These are phyloP conservation scores for Xanthia togata DNA, from an alignment of 2,888 invertebrate species.

Conservation along the genomic window DNA sequence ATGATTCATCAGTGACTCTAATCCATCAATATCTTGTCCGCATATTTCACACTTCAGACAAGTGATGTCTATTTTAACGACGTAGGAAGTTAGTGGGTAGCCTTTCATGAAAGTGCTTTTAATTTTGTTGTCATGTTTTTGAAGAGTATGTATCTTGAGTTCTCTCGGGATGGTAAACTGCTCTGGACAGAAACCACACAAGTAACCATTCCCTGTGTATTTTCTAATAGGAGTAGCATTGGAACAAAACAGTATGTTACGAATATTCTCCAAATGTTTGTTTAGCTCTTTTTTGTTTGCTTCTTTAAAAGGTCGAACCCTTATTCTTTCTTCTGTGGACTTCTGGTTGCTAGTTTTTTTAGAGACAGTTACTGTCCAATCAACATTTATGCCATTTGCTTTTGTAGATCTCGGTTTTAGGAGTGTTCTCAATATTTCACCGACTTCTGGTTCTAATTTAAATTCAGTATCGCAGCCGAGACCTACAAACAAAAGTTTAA, in stretches of 20 bases:
- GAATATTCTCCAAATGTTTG: constrained; percentile 70
- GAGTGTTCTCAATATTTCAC: constrained; percentile 39
- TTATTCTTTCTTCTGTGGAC: constrained; percentile 5
- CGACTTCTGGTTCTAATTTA: constrained; percentile 56
- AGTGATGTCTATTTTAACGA: constrained; percentile 62
- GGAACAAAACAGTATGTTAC: constrained; percentile 72
- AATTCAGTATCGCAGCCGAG: constrained; percentile 60
- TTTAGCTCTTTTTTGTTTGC: constrained; percentile 37
- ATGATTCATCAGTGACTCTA: constrained; percentile 49
- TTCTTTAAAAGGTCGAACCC: background rate
- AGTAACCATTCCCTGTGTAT: constrained; percentile 73
- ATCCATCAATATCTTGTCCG: constrained; percentile 26
- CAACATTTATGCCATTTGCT: constrained; percentile 27
- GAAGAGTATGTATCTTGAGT: constrained; percentile 75
- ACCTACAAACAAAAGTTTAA: constrained; percentile 69
- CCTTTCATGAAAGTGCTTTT: constrained; percentile 71
- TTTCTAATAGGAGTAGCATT: constrained; percentile 80
- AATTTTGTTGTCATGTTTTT: constrained; percentile 66
- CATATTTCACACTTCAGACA: constrained; percentile 53
- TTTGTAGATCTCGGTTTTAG: constrained; percentile 34
- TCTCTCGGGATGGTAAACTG: constrained; percentile 70
- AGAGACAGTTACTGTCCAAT: constrained; percentile 52
- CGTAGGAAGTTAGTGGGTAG: constrained; percentile 54
- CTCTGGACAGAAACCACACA: constrained; percentile 75
- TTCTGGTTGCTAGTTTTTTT: constrained; percentile 24